Base-by-base conservation (phyloP, 2,113 vertebrate species). In the Oreotragus oreotragus region DNA sequence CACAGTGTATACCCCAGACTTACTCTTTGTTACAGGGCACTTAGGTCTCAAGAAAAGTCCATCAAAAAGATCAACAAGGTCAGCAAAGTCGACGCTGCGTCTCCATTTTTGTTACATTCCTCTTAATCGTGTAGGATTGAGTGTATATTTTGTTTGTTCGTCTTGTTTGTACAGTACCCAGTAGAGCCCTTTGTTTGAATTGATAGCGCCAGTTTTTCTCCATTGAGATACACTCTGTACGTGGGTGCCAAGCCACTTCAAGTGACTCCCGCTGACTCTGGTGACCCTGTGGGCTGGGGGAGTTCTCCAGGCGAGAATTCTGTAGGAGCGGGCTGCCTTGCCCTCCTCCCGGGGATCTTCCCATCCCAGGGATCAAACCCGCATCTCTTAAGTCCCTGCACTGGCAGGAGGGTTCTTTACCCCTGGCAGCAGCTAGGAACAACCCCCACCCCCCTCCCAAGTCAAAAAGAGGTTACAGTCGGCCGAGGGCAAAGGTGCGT, bases 401-500 rank as follows among this genome's bases (percentile, higher is more conserved):
- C 39, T 70, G 19, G 19, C 66, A 23, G 10, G n/a, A 39, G 19
- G n/a, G 66, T 70, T 70, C 19, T 70, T 70, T 23, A 39, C n/a
- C 66, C n/a, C 19, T 23, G 23, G 66, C 10, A 23, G n/a, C 66
- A 39, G n/a, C 19, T 23, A n/a, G n/a, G 19, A 70, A 39, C 10
- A 87, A 60, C n/a, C 64, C 70, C 43, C 14, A 2, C 4, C 15
- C 8, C 28, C 8, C 15, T 10, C 45, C 76, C 76, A 28, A 12
- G 2, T 33, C 0, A 11, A 80, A 33, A 80, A 47, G 7, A 53
- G 10, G 11, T 39, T 27, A 49, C 5, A 36, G 4, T 39, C 14
- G 9, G 45, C 10, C 10, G 13, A 2, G 6, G 39, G 10, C 15
- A 27, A 5, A 66, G 12, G n/a, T 25, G 0, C 0, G 1, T 1